phyloP scores from a whole-genome alignment of 2,888 invertebrate species.

The Piscicola geometra region DNA sequence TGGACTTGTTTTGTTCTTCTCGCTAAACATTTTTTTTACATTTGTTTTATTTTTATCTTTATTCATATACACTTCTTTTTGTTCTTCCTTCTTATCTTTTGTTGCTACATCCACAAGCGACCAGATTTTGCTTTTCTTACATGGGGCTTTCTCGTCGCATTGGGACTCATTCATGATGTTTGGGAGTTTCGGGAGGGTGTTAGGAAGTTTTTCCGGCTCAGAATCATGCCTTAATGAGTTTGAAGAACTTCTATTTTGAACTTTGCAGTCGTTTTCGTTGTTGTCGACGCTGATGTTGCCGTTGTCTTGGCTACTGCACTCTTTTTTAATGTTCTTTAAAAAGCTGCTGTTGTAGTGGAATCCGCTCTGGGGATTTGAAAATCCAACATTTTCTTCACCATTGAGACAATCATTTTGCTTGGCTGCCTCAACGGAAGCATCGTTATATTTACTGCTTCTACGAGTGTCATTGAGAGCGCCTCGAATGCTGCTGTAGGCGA shows the following conservation, averaged over 20 bases:
- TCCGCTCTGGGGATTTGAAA: too few relatives aligned
- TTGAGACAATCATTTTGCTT: too few relatives aligned
- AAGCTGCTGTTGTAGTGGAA: too few relatives aligned
- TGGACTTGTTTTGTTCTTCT: too few relatives aligned
- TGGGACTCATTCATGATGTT: not conserved
- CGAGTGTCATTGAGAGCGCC: not conserved
- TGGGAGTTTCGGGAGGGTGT: not conserved
- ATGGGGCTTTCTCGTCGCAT: not conserved
- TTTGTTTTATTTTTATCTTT: not conserved
- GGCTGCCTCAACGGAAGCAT: too few relatives aligned
- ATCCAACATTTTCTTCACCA: too few relatives aligned
- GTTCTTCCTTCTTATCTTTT: constrained; percentile 8
- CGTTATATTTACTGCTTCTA: too few relatives aligned
- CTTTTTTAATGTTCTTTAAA: too few relatives aligned
- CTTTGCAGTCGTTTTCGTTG: too few relatives aligned
- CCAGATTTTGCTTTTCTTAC: constrained; percentile 26
- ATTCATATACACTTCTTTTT: too few relatives aligned
- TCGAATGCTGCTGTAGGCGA: not conserved
- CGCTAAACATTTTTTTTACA: constrained; percentile 6
- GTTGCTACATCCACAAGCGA: constrained; percentile 28
- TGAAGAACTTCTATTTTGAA: not conserved
- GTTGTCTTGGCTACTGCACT: too few relatives aligned
- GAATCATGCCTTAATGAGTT: not conserved
- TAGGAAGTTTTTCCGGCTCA: not conserved
- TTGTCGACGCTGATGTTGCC: too few relatives aligned